Evolutionary conservation across 2,888 invertebrate species (phyloP).

Genomic region (Latheticus oryzae): DNA sequence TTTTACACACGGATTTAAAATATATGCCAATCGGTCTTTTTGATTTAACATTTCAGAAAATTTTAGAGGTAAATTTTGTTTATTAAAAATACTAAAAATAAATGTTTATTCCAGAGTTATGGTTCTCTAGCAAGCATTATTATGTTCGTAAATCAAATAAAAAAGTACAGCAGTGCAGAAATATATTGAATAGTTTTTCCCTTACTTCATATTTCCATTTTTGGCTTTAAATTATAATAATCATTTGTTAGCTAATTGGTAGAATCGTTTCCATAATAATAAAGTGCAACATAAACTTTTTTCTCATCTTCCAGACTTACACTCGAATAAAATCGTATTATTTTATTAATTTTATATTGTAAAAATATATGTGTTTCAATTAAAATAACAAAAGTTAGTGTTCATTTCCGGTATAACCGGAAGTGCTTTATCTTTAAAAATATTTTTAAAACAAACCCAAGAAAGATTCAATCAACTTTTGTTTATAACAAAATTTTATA

Average conservation of each 20-base stretch:
- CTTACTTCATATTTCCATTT: too few relatives aligned
- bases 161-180: neutral
- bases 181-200: too few relatives aligned
- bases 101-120: slow-evolving; percentile 4
- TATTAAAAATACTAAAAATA: neutral
- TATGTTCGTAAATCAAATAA: slow-evolving; percentile 10
- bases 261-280: slow-evolving; percentile 23
- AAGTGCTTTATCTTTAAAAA: too few relatives aligned
- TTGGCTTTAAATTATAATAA: too few relatives aligned
- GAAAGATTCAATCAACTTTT: too few relatives aligned
- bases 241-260: too few relatives aligned
- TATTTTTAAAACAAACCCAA: too few relatives aligned
- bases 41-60: slow-evolving; percentile 15
- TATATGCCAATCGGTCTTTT: slow-evolving; percentile 11
- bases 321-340: neutral
- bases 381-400: too few relatives aligned
- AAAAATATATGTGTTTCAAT: too few relatives aligned
- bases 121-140: slow-evolving; percentile 1
- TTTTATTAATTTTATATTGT: slow-evolving; percentile 2
- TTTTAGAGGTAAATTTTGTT: slow-evolving; percentile 10
- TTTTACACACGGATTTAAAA: slow-evolving; percentile 5
- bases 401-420: too few relatives aligned
- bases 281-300: slow-evolving; percentile 4
- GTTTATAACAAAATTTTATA: too few relatives aligned
- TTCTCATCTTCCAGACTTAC: slow-evolving; percentile 17